A percentile compares a stretch with the other conserved stretches of the same genome.
These are phyloP conservation scores for Megalopta genalis DNA, from an alignment of 1,140 invertebrate species.

Conservation along the genomic window DNA sequence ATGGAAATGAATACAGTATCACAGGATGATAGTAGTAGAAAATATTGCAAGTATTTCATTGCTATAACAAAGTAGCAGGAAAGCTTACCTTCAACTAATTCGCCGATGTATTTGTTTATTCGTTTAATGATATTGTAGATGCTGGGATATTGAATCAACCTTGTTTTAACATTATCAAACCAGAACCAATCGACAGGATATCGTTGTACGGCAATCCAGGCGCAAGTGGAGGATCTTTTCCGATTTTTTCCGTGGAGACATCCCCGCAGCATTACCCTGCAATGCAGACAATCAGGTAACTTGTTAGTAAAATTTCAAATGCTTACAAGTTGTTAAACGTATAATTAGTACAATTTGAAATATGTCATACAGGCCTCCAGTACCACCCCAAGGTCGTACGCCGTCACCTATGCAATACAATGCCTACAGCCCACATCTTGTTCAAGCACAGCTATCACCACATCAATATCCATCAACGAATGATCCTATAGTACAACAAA, in stretches of 20 bases:
- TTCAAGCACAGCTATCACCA: slow-evolving; percentile 52
- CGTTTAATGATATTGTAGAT: slow-evolving; percentile 39
- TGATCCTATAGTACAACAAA: slow-evolving; percentile 41
- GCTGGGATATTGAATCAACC: slow-evolving; percentile 50
- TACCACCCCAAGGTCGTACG: slow-evolving; percentile 61
- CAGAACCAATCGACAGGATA: slow-evolving; percentile 64
- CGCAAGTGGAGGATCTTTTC: slow-evolving; percentile 32
- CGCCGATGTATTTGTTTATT: not conserved
- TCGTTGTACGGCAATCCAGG: slow-evolving; percentile 46
- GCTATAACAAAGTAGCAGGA: no score
- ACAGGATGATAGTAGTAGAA: not conserved
- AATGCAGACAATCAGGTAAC: slow-evolving; percentile 56
- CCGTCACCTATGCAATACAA: slow-evolving; percentile 68
- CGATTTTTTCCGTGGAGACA: slow-evolving; percentile 50
- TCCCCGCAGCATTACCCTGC: slow-evolving; percentile 38
- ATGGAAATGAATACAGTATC: not conserved
- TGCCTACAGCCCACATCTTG: slow-evolving; percentile 42
- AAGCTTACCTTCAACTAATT: no score
- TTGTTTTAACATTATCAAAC: slow-evolving; percentile 66
- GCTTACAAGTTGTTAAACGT: not conserved
- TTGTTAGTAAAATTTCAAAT: not conserved
- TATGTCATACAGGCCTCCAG: slow-evolving; percentile 53
- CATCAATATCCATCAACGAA: slow-evolving; percentile 46
- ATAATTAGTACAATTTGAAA: not conserved
- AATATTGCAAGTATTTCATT: not conserved